Conservation (phyloP, 2,113 vertebrate species). For the Apteryx mantelli region DNA sequence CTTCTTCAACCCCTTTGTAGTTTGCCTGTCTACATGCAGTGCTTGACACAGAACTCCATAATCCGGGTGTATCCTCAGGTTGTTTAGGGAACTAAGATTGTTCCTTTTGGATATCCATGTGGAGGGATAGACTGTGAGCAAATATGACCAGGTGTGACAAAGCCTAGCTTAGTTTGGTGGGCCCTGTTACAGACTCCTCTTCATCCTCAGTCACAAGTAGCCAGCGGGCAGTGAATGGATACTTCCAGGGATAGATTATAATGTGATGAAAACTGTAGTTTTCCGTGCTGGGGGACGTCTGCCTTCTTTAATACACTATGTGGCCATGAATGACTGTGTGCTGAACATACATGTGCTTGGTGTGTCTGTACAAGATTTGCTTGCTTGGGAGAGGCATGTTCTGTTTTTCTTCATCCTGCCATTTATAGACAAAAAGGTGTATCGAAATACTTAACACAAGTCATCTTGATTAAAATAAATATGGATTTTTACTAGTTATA, state of each 20-base stretch:
- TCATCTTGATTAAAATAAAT: conserved; percentile 7
- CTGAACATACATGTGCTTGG: fast-evolving
- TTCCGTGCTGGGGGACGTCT: background rate
- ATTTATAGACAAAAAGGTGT: background rate
- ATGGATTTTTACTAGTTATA: background rate
- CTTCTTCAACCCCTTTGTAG: background rate
- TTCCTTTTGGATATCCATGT: background rate
- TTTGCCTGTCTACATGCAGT: background rate
- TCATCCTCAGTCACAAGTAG: background rate
- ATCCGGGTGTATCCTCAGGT: background rate
- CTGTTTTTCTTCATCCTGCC: background rate
- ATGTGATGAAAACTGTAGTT: background rate
- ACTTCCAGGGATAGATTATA: background rate
- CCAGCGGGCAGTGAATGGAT: background rate
- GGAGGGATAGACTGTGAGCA: background rate
- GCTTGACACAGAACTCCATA: background rate
- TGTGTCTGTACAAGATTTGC: background rate
- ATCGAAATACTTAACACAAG: background rate
- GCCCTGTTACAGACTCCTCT: background rate
- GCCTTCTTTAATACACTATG: background rate
- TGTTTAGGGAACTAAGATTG: background rate
- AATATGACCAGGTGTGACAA: background rate
- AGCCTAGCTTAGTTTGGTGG: background rate
- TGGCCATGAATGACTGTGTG: background rate
- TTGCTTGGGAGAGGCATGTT: background rate